These are phyloP conservation scores for Muscicapa adusta DNA, from an alignment of 2,113 vertebrate genomes.

Conservation along the genomic window DNA sequence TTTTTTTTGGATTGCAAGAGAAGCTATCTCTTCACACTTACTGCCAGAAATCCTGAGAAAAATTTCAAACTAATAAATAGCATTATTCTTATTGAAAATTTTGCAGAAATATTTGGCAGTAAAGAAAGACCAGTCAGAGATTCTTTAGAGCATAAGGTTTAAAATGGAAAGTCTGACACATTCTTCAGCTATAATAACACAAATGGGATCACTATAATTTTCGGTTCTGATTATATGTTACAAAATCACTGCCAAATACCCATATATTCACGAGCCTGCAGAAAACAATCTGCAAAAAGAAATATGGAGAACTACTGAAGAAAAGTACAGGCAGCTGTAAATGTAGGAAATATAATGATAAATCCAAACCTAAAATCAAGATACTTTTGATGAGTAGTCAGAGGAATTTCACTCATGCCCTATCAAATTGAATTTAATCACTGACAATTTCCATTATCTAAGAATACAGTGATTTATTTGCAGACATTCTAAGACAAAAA, in stretches of 20 bases:
- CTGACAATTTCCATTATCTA: constrained; percentile 17
- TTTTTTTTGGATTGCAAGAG: neutral
- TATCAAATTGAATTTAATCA: constrained; percentile 54
- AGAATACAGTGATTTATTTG: constrained; percentile 37
- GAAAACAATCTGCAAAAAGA: constrained; percentile 42
- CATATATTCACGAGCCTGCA: constrained; percentile 17
- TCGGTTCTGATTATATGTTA: constrained; percentile 56
- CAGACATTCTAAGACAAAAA: constrained; percentile 19
- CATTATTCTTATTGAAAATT: neutral
- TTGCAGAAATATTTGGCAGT: constrained; percentile 29
- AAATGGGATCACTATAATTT: constrained; percentile 59
- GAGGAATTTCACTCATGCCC: constrained; percentile 8
- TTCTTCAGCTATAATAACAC: constrained; percentile 50
- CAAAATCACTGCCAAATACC: constrained; percentile 45
- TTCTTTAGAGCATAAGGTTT: constrained; percentile 24
- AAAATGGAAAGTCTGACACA: constrained; percentile 50
- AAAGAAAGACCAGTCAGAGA: neutral
- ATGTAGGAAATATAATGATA: constrained; percentile 1
- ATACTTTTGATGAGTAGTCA: constrained; percentile 29
- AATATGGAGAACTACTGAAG: constrained; percentile 28
- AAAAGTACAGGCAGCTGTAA: constrained; percentile 36
- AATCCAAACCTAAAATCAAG: constrained; percentile 57
- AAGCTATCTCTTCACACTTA: neutral
- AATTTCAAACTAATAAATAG: constrained; percentile 3
- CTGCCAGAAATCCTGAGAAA: neutral